These are phyloP conservation scores for Neotragus moschatus DNA, from an alignment of 2,113 vertebrate species.

Conservation along the genomic window DNA sequence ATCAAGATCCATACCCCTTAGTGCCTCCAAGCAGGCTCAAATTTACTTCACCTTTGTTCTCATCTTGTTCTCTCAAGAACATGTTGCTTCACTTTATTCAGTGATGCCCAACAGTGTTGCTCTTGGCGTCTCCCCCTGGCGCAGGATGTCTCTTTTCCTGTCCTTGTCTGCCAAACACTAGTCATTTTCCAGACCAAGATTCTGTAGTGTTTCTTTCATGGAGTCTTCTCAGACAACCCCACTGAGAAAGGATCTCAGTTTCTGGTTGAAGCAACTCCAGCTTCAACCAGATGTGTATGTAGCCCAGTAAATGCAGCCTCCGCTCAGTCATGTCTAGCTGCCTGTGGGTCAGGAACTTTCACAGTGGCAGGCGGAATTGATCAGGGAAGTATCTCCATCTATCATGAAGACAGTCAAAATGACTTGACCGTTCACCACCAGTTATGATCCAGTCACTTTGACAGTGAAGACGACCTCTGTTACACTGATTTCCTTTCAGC, in stretches of 20 bases:
- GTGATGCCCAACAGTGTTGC: not conserved
- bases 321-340: constrained; percentile 26
- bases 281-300: not conserved
- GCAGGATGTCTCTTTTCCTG: not conserved
- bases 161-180: not conserved
- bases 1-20: not conserved
- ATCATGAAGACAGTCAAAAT: constrained; percentile 41
- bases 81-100: not conserved
- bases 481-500: not conserved
- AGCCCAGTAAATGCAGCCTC: not conserved
- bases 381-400: constrained; percentile 20
- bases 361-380: constrained; percentile 37
- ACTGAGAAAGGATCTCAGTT: not conserved
- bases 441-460: constrained; percentile 17
- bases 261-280: not conserved
- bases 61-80: not conserved
- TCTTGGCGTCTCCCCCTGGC: not conserved
- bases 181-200: not conserved
- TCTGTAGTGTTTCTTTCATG: not conserved
- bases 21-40: not conserved
- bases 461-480: not conserved
- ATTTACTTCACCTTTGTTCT: not conserved
- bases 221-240: not conserved
- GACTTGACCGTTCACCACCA: constrained; percentile 39
- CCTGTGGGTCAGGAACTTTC: constrained; percentile 42